These are phyloP conservation scores for Tyto alba DNA, from an alignment of 2,113 vertebrate species.

Conservation along the genomic window DNA sequence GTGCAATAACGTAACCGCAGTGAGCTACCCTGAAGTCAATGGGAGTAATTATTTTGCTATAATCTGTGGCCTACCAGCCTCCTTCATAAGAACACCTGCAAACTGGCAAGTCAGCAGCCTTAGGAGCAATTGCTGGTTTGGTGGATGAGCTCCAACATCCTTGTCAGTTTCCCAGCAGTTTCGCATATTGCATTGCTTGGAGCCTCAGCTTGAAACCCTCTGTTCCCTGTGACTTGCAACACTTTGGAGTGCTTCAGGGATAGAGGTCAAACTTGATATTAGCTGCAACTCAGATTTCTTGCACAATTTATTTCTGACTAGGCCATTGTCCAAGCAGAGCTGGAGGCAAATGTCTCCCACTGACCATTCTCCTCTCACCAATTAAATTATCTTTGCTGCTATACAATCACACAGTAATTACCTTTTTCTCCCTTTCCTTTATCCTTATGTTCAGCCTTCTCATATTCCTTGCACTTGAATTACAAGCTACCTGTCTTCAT, in stretches of 20 bases:
- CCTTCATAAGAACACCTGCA: not conserved
- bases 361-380: not conserved
- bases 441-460: not conserved
- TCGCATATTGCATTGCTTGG: accelerated
- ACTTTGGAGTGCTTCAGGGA: not conserved
- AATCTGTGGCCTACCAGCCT: not conserved
- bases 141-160: not conserved
- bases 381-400: not conserved
- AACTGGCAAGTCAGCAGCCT: not conserved
- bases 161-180: not conserved
- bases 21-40: not conserved
- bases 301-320: not conserved
- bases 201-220: not conserved
- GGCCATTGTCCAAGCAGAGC: not conserved
- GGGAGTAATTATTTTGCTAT: not conserved
- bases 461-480: not conserved
- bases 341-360: not conserved
- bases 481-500: not conserved
- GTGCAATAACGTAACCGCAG: not conserved
- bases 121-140: not conserved
- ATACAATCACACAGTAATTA: not conserved
- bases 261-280: not conserved
- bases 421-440: not conserved
- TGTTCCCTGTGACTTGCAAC: not conserved
- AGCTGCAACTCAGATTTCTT: not conserved